Evolutionary conservation across 2,797 vertebrate genomes (phyloP), one percentile per base, ranked within the genome.

Genomic region (Coendou prehensilis): DNA sequence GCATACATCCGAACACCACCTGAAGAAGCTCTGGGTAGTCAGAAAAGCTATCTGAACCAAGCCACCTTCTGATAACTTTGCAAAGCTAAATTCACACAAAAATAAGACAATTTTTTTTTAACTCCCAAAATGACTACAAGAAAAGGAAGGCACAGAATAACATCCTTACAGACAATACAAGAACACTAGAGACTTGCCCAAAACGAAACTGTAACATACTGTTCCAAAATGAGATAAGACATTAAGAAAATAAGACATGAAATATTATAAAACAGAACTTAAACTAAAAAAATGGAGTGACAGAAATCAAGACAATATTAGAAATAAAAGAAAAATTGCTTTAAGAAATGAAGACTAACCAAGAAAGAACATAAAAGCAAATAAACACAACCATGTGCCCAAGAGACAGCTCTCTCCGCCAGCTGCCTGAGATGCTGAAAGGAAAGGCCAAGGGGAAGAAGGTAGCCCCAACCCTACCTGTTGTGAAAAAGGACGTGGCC

Each of bases 321-420:
- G 80, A 89, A 85, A 64, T 30, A 73, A 95, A 91, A 87, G 64
- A 67, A 94, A 71, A 73, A 64, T 71, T 33, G 22, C 78, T 83
- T 79, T 84, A 83, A 52, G 75, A 93, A 86, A 85, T 69, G 22
- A 94, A 92, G 64, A 52, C 23, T n/a, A 87, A 64, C 20, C 63
- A 94, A 93, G 59, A 87, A 87, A 82, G 41, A 76, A 88, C 41
- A 54, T 22, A 84, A 61, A 18, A 56, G 3, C 33, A 85, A 93
- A 96, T 7, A 59, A 50, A 79, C 26, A 30, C 37, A 75, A 78
- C n/a, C 73, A 63, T 23, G 61, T 23, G 50, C 50, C 54, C 26
- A 88, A 85, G 78, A 89, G 33, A 56, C 20, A 47, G 37, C 37
- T 61, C 80, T 61, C 80, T 61, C 37, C 20, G 9, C 23, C 22